phyloP scores from a whole-genome alignment of 2,888 invertebrate species.

The Auanema freiburgensis region DNA sequence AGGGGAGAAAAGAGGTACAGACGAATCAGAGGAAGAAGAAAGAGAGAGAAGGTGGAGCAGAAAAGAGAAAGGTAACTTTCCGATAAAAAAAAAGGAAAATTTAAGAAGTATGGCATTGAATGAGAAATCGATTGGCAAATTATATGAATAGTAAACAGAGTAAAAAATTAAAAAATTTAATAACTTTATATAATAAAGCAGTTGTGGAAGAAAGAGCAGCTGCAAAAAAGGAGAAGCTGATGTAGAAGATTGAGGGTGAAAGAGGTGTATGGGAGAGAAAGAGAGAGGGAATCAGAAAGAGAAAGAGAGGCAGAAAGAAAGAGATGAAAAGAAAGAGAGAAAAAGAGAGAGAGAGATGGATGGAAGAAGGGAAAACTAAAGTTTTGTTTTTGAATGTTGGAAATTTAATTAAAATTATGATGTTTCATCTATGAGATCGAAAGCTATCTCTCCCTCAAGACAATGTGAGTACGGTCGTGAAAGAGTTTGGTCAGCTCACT shows the following conservation, averaged over 20 bases:
- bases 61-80: no score
- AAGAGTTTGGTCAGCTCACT: no score
- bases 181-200: background rate
- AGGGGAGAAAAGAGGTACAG: no score
- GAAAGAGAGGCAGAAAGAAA: background rate
- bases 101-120: conserved; percentile 5
- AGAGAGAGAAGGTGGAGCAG: no score
- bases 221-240: conserved; percentile 5
- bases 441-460: no score
- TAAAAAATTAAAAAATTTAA: background rate
- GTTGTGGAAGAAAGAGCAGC: background rate
- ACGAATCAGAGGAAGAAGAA: no score
- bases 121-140: background rate
- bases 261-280: conserved; percentile 18
- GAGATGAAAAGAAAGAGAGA: conserved; percentile 3
- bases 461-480: no score
- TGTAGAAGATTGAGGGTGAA: conserved; percentile 9
- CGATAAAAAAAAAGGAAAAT: conserved; percentile 6
- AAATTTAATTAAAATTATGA: no score
- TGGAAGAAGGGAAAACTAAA: background rate
- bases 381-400: no score
- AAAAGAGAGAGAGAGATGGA: no score
- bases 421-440: no score
- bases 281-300: conserved; percentile 14
- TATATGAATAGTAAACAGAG: background rate